These are phyloP conservation scores for Macrosoma leucophasiata DNA, from an alignment of 2,888 invertebrate species.

Conservation along the genomic window DNA sequence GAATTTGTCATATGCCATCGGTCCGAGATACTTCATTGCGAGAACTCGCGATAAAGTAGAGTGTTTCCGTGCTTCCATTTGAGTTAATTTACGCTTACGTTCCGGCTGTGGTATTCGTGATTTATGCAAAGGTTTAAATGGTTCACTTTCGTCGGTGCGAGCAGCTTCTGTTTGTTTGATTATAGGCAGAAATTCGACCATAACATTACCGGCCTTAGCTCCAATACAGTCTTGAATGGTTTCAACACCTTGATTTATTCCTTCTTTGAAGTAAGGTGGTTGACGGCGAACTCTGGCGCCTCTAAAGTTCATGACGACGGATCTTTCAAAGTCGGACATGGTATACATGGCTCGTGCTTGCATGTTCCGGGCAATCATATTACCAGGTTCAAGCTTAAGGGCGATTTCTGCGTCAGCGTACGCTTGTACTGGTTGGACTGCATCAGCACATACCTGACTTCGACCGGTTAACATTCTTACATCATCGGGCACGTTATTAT, in stretches of 20 bases:
- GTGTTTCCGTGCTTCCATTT: conserved; percentile 58
- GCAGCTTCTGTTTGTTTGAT: conserved; percentile 52
- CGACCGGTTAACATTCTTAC: conserved; percentile 56
- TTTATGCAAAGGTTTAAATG: conserved; percentile 40
- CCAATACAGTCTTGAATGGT: conserved; percentile 68
- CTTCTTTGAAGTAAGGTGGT: conserved; percentile 63
- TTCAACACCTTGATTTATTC: conserved; percentile 64
- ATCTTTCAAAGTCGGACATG: conserved; percentile 64
- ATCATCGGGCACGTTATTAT: conserved; percentile 45
- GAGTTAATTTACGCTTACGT: conserved; percentile 50
- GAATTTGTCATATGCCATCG: conserved; percentile 69
- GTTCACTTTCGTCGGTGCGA: conserved; percentile 37
- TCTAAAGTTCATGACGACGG: conserved; percentile 62
- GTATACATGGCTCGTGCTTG: conserved; percentile 65
- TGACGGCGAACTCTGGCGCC: conserved; percentile 49
- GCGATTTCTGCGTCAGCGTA: conserved; percentile 62
- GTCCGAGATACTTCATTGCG: conserved; percentile 67
- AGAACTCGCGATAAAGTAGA: conserved; percentile 56
- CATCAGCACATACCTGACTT: conserved; percentile 62
- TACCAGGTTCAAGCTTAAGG: conserved; percentile 53
- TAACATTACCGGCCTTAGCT: conserved; percentile 56
- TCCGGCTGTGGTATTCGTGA: conserved; percentile 55
- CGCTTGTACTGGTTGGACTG: conserved; percentile 58
- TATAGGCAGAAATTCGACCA: conserved; percentile 60
- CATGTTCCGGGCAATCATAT: conserved; percentile 64